Evolutionary conservation across 2,113 vertebrate genomes (phyloP).

Genomic region (Cyanoderma ruficeps): DNA sequence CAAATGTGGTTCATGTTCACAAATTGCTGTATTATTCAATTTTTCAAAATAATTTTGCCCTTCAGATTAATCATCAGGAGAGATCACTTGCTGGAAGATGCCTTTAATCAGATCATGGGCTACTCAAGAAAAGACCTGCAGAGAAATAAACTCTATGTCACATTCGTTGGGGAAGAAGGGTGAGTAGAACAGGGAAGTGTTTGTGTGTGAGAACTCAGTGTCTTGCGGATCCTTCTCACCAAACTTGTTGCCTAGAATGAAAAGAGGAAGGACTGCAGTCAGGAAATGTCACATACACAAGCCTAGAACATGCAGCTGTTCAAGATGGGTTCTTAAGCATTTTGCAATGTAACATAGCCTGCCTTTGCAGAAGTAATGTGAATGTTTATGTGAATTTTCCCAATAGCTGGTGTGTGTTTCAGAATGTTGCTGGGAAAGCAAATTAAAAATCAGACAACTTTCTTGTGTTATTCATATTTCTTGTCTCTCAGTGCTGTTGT

Average conservation of each 20-base stretch:
- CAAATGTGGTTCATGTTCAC: not conserved
- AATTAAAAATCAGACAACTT: not conserved
- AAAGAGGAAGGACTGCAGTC: conserved; percentile 69
- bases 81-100: conserved; percentile 96
- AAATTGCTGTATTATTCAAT: not conserved
- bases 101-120: conserved; percentile 99
- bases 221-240: conserved; percentile 47
- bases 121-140: conserved; percentile 98
- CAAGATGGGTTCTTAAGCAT: not conserved
- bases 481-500: not conserved
- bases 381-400: conserved; percentile 10
- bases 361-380: not conserved
- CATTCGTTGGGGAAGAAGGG: conserved; percentile 98
- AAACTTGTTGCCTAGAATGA: conserved; percentile 31
- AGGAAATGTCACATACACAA: conserved; percentile 61
- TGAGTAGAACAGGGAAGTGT: conserved; percentile 78
- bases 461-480: not conserved
- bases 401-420: not conserved
- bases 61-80: conserved; percentile 94
- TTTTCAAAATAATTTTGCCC: conserved; percentile 12
- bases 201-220: not conserved
- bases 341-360: not conserved
- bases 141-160: conserved; percentile 96
- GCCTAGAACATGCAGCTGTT: conserved; percentile 48
- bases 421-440: conserved; percentile 4